Evolutionary conservation across 1,140 invertebrate genomes (phyloP).

Genomic region (Platyscapa corneri): DNA sequence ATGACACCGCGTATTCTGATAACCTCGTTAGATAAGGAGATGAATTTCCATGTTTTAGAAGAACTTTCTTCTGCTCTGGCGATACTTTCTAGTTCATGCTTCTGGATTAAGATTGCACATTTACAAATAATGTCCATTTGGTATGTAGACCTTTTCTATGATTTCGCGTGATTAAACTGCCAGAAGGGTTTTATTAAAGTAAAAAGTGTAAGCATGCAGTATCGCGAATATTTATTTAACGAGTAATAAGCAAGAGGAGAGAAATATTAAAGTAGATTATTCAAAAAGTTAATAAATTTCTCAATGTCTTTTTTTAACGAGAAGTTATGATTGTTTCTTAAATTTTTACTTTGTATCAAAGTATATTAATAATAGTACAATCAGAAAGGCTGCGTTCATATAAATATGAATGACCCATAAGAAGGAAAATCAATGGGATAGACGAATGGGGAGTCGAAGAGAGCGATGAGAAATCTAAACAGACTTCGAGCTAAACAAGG

Average conservation of each 20-base stretch:
- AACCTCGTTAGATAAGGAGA: slow-evolving; percentile 45
- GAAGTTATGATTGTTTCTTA: slow-evolving; percentile 14
- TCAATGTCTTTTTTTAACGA: not conserved
- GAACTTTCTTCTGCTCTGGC: slow-evolving; percentile 16
- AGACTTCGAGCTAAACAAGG: not conserved
- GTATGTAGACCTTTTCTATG: not conserved
- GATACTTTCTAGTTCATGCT: not conserved
- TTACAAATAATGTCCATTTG: not conserved
- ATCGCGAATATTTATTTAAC: not conserved
- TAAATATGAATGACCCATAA: not conserved
- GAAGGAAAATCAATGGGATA: not conserved
- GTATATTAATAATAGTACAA: not conserved
- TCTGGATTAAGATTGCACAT: not conserved
- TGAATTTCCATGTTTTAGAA: slow-evolving; percentile 29
- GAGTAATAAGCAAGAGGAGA: not conserved
- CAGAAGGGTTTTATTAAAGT: not conserved
- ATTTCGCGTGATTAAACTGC: not conserved
- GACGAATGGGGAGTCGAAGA: not conserved
- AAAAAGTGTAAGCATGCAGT: not conserved
- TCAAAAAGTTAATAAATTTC: not conserved
- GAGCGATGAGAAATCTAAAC: slow-evolving; percentile 6
- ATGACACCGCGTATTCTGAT: slow-evolving; percentile 38
- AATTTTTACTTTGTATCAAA: slow-evolving; percentile 18
- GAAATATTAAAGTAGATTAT: not conserved
- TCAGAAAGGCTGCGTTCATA: not conserved